These are phyloP conservation scores for Geopemphigus sp. DNA, from an alignment of 1,140 invertebrate genomes.

Conservation along the genomic window DNA sequence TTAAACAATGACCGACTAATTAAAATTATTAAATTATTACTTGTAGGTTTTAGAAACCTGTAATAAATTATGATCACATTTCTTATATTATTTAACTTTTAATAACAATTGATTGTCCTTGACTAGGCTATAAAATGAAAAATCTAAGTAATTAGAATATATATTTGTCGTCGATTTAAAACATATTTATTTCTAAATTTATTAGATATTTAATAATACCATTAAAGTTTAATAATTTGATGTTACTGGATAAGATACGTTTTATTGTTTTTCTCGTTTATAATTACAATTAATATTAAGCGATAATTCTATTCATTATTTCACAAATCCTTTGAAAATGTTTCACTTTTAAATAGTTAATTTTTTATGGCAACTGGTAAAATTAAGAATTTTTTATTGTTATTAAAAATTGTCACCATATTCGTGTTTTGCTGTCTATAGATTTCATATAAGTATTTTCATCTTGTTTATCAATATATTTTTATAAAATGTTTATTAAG, in stretches of 20 bases:
- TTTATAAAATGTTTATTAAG: background rate
- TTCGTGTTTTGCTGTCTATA: no score
- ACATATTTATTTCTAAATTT: background rate
- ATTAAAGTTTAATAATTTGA: background rate
- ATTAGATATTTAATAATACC: background rate
- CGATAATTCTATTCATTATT: no score
- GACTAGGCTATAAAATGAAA: background rate
- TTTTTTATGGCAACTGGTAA: no score
- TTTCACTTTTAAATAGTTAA: no score
- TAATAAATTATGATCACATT: slow-evolving; percentile 4
- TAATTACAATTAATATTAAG: no score
- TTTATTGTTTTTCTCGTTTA: no score
- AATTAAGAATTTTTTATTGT: no score
- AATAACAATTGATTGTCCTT: background rate
- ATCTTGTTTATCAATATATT: background rate
- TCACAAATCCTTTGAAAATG: no score
- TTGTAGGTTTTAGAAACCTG: background rate
- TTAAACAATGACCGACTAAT: slow-evolving; percentile 18
- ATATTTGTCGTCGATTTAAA: background rate
- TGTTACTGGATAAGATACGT: background rate
- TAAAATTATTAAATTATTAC: slow-evolving; percentile 15
- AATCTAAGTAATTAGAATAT: background rate
- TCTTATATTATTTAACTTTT: slow-evolving; percentile 3
- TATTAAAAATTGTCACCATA: no score
- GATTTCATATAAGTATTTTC: no score